phyloP scores from a whole-genome alignment of 2,797 vertebrate species.

The Sebastes nivosus region DNA sequence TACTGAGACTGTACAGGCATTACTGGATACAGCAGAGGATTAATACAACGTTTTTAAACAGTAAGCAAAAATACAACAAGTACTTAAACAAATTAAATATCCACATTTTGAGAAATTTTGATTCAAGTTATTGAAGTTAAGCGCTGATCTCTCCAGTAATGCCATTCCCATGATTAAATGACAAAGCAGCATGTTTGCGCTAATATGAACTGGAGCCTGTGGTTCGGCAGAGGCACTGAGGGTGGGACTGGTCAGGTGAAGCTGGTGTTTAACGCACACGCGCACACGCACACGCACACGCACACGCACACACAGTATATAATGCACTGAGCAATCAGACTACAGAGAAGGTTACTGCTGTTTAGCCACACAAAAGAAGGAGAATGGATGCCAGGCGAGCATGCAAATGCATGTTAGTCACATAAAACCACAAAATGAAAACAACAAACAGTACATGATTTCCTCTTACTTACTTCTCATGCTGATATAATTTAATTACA shows the following conservation, averaged over 20 bases:
- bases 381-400: not conserved
- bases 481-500: conserved; percentile 29
- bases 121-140: not conserved
- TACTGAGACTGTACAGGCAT: conserved; percentile 85
- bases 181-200: conserved; percentile 80
- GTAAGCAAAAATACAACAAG: not conserved
- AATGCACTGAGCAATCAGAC: conserved; percentile 57
- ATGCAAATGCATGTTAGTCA: conserved; percentile 47
- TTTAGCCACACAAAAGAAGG: conserved; percentile 41
- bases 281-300: conserved; percentile 5
- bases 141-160: conserved; percentile 84
- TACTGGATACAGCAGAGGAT: conserved; percentile 82
- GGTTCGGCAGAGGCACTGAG: conserved; percentile 76
- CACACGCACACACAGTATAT: conserved; percentile 30
- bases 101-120: not conserved
- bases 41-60: not conserved
- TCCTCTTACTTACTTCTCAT: conserved; percentile 16
- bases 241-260: conserved; percentile 63
- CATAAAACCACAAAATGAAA: conserved; percentile 19
- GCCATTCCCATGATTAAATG: conserved; percentile 82
- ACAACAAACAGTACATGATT: not conserved
- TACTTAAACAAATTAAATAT: not conserved
- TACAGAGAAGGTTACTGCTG: conserved; percentile 33
- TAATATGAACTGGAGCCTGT: conserved; percentile 71
- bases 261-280: conserved; percentile 58